These are phyloP conservation scores for Oscheius sp. DNA, from an alignment of 2,888 invertebrate species.

Conservation along the genomic window DNA sequence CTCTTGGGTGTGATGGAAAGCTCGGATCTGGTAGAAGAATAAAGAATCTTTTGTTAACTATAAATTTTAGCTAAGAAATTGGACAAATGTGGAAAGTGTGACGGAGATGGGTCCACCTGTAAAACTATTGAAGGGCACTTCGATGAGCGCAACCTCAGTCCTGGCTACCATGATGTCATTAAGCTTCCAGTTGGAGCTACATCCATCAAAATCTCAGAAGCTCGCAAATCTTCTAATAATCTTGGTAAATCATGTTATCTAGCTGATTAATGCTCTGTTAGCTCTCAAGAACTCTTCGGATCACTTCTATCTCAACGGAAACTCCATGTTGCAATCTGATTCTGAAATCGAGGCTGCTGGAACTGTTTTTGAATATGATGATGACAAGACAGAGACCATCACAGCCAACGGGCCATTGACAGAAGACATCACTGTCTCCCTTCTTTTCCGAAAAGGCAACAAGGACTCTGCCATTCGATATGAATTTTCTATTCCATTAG, in stretches of 20 bases:
- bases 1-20: constrained; percentile 93
- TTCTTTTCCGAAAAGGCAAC: constrained; percentile 84
- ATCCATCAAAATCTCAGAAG: constrained; percentile 83
- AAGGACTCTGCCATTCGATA: constrained; percentile 79
- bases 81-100: constrained; percentile 89
- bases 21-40: constrained; percentile 79
- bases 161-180: constrained; percentile 90
- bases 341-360: constrained; percentile 79
- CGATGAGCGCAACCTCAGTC: constrained; percentile 72
- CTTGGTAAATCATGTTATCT: constrained; percentile 76
- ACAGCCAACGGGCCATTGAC: constrained; percentile 86
- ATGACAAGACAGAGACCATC: constrained; percentile 84
- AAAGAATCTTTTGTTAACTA: background rate
- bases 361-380: constrained; percentile 86
- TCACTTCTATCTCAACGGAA: constrained; percentile 89
- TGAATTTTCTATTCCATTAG: constrained; percentile 87
- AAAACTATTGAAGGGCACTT: constrained; percentile 81
- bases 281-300: constrained; percentile 85
- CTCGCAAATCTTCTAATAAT: constrained; percentile 86
- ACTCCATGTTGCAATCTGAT: constrained; percentile 89
- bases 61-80: constrained; percentile 76
- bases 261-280: constrained; percentile 67
- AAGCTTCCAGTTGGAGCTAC: constrained; percentile 92
- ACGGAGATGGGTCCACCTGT: constrained; percentile 86
- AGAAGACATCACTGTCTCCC: constrained; percentile 74